Evolutionary conservation across 2,113 vertebrate genomes (phyloP), one percentile per base, ranked within the genome.

Genomic region (Python bivittatus): DNA sequence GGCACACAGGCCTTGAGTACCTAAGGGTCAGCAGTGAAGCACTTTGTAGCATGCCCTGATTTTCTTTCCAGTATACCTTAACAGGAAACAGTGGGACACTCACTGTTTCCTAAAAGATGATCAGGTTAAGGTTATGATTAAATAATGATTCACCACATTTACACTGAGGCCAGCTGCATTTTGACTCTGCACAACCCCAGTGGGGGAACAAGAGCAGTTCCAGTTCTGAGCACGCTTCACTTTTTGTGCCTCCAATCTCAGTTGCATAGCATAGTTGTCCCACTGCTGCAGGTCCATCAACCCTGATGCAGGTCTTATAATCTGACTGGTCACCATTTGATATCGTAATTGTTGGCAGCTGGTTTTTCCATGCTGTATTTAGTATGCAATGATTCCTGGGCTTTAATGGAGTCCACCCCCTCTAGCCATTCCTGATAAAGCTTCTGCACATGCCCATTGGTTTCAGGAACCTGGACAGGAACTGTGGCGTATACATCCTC

Each of bases 351-450:
- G 94, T 94, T 96, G 20, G 92, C 61, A 56, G 95, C 90, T 17
- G 91, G 96, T 85, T 85, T 95, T 0, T 94, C 93, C 94, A 96
- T 94, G 60, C 92, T 97, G 95, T 98, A 98, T 0, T 97, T 96
- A 4, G 98, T 99, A 94, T 98, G 99, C 54, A 99, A 97, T 57
- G 98, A 97, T 4, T 98, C 97, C 91, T 95, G 97, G 10, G 94
- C 98, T 61, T 96, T 97, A 6, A 85, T 95, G 0, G 99, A 98
- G 95, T 98, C 98, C 12, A 97, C 94, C 20, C 99, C 99, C 22
- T 98, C 97, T 91, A 99, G 98, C 99, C 99, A 99, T 95, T 98
- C 98, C 94, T 97, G 98, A 96, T 99, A 99, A 79, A 99, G 97
- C 93, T 96, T 98, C 79, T 98, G 98, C 27, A 99, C 95, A 0